Base-by-base conservation (phyloP, 1,140 invertebrate species). In the Drosophila rhopaloa region DNA sequence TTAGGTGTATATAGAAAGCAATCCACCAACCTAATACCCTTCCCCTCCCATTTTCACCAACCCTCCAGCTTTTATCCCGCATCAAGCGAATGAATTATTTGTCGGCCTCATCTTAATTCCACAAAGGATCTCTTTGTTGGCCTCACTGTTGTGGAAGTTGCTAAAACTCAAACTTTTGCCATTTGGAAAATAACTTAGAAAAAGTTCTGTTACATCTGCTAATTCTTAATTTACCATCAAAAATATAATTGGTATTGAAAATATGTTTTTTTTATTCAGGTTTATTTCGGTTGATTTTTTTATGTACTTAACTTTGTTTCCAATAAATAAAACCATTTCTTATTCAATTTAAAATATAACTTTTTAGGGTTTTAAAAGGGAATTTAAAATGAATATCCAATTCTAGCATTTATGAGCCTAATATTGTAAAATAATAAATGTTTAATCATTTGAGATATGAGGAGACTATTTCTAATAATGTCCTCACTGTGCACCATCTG, bases 71-170 rank as follows among this genome's bases (percentile, higher is more conserved):
- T 72, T 57, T 66, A 48, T 62, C 32, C 29, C 65, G 58, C 62
- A 86, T 82, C 83, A 55, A 83, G 79, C 79, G 67, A 86, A 86
- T 88, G 83, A 86, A 86, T 88, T 88, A 86, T 86, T 83, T 55
- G 35, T 59, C 66, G 61, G 79, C 66, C 65, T 86, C 83, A 88
- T 88, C 71, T 81, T 76, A 88, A 88, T 88, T 76, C 71, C 62
- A 58, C 35, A 51, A 53, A 50, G 65, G 65, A 61, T 73, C 40
- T 24, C 58, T 38, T 9, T 37, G 35, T 16, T 6, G 38, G 44
- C 27, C 24, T 47, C 8, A 16, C 13, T 57, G 13, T 47, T 63
- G 43, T 44, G 56, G 53, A 74, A 83, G 73, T 73, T 80, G 62
- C 66, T 19, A 57, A 58, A 50, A 74, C 66, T 19, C 53, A 58